Percentiles rank a stretch among this genome's conserved stretches.
Conservation (phyloP, 2,888 invertebrate genomes). For the Microctonus aethiopoides region DNA sequence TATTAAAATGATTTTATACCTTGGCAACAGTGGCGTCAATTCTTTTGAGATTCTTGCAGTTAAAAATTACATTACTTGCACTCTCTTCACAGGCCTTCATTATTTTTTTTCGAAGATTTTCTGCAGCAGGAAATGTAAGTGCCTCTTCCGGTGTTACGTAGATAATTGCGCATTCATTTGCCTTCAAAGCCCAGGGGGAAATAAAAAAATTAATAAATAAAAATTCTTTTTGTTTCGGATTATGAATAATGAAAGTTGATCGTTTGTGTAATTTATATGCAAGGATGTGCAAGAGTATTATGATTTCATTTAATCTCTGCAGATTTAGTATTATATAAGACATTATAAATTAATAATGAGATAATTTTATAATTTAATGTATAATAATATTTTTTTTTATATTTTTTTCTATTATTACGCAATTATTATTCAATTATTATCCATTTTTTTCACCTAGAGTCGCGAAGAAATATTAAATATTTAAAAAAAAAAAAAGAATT, state of each 20-base stretch:
- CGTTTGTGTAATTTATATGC: background rate
- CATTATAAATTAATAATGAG: no score
- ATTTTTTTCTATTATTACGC: no score
- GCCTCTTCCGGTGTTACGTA: constrained; percentile 78
- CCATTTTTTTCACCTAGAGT: no score
- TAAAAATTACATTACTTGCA: constrained; percentile 61
- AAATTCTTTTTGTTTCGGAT: background rate
- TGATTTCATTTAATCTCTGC: background rate
- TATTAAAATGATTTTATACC: constrained; percentile 62
- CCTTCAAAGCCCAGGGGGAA: constrained; percentile 41
- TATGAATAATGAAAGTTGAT: background rate
- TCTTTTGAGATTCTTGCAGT: constrained; percentile 70
- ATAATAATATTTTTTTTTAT: no score
- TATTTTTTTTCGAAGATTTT: constrained; percentile 73
- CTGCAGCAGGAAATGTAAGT: constrained; percentile 84
- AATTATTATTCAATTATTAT: no score
- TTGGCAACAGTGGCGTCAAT: constrained; percentile 74
- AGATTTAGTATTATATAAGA: constrained; percentile 13
- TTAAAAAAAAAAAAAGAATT: no score
- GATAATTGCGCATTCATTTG: constrained; percentile 67
- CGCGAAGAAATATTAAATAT: no score
- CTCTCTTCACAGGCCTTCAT: constrained; percentile 56
- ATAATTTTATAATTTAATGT: no score
- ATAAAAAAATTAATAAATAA: background rate
- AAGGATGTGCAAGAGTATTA: background rate